Conservation (phyloP, 2,888 invertebrate genomes). For the Tenthredo livida region DNA sequence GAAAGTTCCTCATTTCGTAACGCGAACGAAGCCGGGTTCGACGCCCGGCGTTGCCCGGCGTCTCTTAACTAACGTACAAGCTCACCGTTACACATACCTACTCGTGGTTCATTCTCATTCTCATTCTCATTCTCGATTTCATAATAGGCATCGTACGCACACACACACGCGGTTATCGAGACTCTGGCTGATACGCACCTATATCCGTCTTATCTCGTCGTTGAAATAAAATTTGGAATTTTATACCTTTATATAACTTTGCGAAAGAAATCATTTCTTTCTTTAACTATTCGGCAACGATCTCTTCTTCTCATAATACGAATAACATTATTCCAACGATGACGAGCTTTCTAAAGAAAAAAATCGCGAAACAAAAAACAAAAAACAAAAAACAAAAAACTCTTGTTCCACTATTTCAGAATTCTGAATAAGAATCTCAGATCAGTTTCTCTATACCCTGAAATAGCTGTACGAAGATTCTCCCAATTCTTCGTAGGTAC, state of each 20-base stretch:
- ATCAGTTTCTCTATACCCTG: background rate
- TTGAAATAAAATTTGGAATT: too few relatives aligned
- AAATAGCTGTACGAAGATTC: too few relatives aligned
- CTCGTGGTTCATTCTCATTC: background rate
- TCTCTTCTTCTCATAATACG: too few relatives aligned
- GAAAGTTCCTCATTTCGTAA: conserved; percentile 73
- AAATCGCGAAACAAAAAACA: too few relatives aligned
- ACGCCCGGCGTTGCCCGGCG: conserved; percentile 63
- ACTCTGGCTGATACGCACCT: background rate
- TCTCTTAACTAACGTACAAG: conserved; percentile 45
- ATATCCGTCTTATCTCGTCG: background rate
- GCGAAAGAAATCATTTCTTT: too few relatives aligned
- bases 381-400: background rate
- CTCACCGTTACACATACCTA: conserved; percentile 28
- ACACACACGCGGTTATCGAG: background rate
- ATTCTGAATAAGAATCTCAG: background rate
- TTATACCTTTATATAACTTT: too few relatives aligned
- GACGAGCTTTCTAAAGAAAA: background rate
- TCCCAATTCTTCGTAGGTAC: too few relatives aligned
- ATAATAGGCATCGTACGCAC: background rate
- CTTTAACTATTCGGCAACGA: too few relatives aligned
- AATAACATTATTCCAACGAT: background rate
- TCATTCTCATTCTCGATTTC: conserved; percentile 22
- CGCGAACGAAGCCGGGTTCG: conserved; percentile 69
- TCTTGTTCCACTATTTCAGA: background rate